Evolutionary conservation across 2,113 vertebrate genomes (phyloP).

Genomic region (Cyprinus carpio): DNA sequence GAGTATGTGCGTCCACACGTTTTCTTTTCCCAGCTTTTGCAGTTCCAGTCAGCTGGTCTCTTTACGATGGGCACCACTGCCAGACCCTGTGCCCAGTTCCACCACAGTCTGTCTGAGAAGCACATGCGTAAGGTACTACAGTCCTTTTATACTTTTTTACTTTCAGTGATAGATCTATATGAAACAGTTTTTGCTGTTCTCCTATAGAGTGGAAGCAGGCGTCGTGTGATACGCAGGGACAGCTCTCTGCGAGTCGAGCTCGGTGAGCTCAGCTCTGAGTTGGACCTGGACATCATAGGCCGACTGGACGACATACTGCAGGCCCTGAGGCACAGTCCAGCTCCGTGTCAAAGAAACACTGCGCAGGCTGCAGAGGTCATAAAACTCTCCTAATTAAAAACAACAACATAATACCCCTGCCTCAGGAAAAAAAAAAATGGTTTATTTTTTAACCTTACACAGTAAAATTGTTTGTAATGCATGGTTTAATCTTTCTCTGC

Average conservation of each 20-base stretch:
- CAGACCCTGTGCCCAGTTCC: conserved; percentile 83
- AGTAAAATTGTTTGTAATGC: background rate
- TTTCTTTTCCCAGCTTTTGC: conserved; percentile 75
- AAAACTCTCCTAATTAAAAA: background rate
- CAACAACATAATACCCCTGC: background rate
- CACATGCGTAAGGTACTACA: conserved; percentile 75
- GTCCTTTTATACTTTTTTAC: background rate
- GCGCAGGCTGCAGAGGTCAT: conserved; percentile 24
- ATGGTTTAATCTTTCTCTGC: conserved; percentile 17
- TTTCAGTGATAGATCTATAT: background rate
- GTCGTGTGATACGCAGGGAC: conserved; percentile 69
- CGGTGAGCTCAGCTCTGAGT: conserved; percentile 73
- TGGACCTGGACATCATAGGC: conserved; percentile 76
- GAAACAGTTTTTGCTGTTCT: background rate
- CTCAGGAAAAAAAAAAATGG: background rate
- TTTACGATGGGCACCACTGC: conserved; percentile 75
- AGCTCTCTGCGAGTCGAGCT: conserved; percentile 72
- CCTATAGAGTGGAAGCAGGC: conserved; percentile 68
- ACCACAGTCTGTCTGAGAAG: conserved; percentile 79
- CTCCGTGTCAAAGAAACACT: conserved; percentile 53
- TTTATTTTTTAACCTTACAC: background rate
- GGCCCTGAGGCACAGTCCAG: conserved; percentile 70
- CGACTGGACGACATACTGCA: conserved; percentile 69
- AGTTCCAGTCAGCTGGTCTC: conserved; percentile 78
- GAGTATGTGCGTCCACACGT: background rate